Conservation (phyloP, 2,888 invertebrate genomes). For the Scaptomyza polygonia region DNA sequence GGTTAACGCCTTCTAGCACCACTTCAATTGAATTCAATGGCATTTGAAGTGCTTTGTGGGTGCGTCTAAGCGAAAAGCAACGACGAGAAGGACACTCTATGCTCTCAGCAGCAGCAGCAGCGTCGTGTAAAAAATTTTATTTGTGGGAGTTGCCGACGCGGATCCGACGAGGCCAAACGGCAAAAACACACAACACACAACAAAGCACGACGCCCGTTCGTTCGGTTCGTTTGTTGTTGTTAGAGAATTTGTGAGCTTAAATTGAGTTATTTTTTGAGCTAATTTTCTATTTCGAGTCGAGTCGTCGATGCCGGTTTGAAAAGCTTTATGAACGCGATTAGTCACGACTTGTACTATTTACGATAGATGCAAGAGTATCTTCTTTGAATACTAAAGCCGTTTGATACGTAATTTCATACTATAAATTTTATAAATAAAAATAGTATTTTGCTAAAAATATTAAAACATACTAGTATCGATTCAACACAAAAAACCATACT, state of each 20-base stretch:
- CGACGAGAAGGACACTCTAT: slow-evolving; percentile 20
- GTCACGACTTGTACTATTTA: too few relatives aligned
- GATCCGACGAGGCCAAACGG: slow-evolving; percentile 37
- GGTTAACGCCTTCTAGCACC: slow-evolving; percentile 75
- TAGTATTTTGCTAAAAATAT: too few relatives aligned
- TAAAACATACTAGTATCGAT: too few relatives aligned
- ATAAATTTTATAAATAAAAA: too few relatives aligned
- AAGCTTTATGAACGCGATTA: slow-evolving; percentile 41
- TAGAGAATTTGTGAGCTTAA: slow-evolving; percentile 46
- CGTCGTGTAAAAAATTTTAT: slow-evolving; percentile 36
- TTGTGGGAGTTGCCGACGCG: slow-evolving; percentile 67
- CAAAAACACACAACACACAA: not conserved
- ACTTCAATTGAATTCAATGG: slow-evolving; percentile 64
- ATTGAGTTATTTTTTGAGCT: slow-evolving; percentile 72
- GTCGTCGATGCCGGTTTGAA: slow-evolving; percentile 4
- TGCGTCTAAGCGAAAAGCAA: slow-evolving; percentile 69
- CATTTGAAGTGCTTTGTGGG: slow-evolving; percentile 70
- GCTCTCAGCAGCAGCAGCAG: slow-evolving; percentile 10
- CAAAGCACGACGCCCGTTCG: slow-evolving; percentile 35
- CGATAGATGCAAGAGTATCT: not conserved
- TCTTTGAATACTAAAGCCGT: too few relatives aligned
- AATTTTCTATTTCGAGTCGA: slow-evolving; percentile 49
- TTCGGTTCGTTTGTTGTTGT: slow-evolving; percentile 28
- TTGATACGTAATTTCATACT: too few relatives aligned
- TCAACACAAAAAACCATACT: too few relatives aligned